Conservation (phyloP, 2,797 vertebrate species). For the Capromys pilorides region DNA sequence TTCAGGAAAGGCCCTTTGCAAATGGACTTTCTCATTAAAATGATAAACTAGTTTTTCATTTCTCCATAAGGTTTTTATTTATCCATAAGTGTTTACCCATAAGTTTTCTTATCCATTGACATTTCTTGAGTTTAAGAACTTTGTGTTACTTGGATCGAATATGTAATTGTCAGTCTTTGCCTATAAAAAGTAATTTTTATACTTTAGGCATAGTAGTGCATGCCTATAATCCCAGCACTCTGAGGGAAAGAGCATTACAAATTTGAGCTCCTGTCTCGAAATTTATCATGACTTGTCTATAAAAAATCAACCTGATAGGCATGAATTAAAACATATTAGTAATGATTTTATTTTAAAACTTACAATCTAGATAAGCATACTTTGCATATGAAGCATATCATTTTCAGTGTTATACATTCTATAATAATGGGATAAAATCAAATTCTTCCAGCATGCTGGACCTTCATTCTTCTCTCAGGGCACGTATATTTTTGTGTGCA, state of each 20-base stretch:
- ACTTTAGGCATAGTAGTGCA: not conserved
- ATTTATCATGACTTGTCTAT: not conserved
- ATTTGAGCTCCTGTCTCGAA: not conserved
- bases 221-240: not conserved
- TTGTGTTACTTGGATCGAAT: not conserved
- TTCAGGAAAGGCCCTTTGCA: not conserved
- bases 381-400: not conserved
- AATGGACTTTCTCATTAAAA: slow-evolving; percentile 13
- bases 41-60: not conserved
- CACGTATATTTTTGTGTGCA: not conserved
- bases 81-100: not conserved
- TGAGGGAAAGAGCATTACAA: not conserved
- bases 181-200: not conserved
- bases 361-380: not conserved
- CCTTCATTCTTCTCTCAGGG: not conserved
- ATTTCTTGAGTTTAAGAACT: slow-evolving; percentile 21
- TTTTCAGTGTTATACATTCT: not conserved
- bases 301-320: not conserved
- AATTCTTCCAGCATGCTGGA: not conserved
- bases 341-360: not conserved
- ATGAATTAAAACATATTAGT: not conserved
- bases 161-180: not conserved
- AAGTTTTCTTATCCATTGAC: not conserved
- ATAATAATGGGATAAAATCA: not conserved
- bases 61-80: too few species aligned